Conservation (phyloP, 2,113 vertebrate genomes). For the Jaculus jaculus region DNA sequence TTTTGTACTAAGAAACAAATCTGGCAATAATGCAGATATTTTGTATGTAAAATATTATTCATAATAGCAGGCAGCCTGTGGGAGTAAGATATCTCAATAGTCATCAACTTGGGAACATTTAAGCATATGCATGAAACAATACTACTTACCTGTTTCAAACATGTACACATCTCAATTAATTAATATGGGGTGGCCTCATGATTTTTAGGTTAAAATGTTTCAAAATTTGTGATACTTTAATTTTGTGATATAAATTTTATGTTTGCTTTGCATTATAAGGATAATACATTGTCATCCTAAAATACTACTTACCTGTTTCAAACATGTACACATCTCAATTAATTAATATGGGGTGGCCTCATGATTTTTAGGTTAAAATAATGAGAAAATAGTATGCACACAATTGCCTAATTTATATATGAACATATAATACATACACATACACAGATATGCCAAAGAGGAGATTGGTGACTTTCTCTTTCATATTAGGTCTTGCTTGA, state of each 20-base stretch:
- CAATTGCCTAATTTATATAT: background rate
- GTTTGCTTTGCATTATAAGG: background rate
- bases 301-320: too few species aligned
- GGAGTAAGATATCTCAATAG: background rate
- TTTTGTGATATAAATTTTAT: constrained; percentile 1
- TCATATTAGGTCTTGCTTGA: background rate
- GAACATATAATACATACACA: background rate
- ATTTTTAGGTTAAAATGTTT: background rate
- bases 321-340: too few species aligned
- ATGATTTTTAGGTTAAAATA: background rate
- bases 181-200: background rate
- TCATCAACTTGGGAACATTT: background rate
- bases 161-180: constrained; percentile 15
- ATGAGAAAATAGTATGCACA: background rate
- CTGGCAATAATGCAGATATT: background rate
- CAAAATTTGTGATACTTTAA: background rate
- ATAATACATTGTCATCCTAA: background rate
- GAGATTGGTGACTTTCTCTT: background rate
- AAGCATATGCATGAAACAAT: background rate
- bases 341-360: background rate
- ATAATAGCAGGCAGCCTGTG: background rate
- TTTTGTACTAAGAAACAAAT: background rate
- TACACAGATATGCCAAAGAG: background rate
- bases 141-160: background rate
- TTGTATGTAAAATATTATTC: background rate